Percentiles rank a stretch among this genome's conserved stretches.
These are phyloP conservation scores for Arenicola marina DNA, from an alignment of 2,888 invertebrate species.

Conservation along the genomic window DNA sequence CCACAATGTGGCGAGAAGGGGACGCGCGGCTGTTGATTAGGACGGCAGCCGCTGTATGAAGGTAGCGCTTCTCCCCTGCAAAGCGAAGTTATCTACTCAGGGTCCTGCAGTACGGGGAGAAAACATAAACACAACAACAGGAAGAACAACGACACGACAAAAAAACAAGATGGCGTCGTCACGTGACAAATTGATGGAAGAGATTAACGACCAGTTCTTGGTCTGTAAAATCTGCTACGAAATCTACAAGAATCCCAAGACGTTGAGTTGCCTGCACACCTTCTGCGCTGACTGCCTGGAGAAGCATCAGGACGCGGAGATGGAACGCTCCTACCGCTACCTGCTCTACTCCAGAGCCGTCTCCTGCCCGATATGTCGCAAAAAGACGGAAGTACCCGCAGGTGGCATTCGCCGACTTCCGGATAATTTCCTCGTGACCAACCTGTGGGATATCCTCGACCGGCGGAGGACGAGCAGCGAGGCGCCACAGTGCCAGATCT, in stretches of 20 bases:
- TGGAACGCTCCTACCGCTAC: constrained; percentile 41
- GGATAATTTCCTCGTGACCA: constrained; percentile 58
- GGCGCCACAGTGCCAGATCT: constrained; percentile 18
- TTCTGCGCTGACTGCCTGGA: constrained; percentile 58
- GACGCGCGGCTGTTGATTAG: too few species aligned
- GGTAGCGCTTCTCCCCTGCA: too few species aligned
- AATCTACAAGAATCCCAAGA: constrained; percentile 56
- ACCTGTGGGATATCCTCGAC: constrained; percentile 44
- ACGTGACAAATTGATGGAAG: constrained; percentile 51
- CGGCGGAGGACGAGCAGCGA: neutral
- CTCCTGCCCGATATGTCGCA: constrained; percentile 57
- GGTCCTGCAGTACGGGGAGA: too few species aligned
- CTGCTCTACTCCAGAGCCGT: constrained; percentile 49
- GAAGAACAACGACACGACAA: too few species aligned
- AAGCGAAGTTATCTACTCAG: too few species aligned
- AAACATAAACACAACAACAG: too few species aligned
- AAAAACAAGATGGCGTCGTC: too few species aligned
- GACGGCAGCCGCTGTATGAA: too few species aligned
- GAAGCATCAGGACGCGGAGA: constrained; percentile 53
- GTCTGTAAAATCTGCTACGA: constrained; percentile 58
- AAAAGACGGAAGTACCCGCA: constrained; percentile 55
- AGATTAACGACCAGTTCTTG: constrained; percentile 59
- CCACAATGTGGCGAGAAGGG: too few species aligned
- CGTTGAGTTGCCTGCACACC: constrained; percentile 56
- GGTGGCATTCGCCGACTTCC: constrained; percentile 56